A percentile compares a stretch with the other conserved stretches of the same genome.
These are phyloP conservation scores for Erethizon dorsatum DNA, from an alignment of 2,797 vertebrate genomes.

Conservation along the genomic window DNA sequence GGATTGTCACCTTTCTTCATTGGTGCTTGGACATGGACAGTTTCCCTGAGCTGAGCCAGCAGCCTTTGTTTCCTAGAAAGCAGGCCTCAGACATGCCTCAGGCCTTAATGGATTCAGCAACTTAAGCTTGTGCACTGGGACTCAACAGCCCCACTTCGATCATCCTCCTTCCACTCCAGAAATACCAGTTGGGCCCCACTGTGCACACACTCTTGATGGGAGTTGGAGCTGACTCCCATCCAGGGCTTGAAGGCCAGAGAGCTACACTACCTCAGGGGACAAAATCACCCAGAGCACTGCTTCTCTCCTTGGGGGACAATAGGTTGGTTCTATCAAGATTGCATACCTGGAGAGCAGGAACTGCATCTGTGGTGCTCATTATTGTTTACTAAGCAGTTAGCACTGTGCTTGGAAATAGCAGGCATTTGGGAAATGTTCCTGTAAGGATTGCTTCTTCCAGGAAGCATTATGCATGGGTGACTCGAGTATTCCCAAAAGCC, in stretches of 20 bases:
- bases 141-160: not conserved
- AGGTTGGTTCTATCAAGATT: not conserved
- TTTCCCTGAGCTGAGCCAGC: not conserved
- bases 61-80: slow-evolving; percentile 32
- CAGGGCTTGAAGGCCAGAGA: not conserved
- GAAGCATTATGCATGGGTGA: not conserved
- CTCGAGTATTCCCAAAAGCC: no score
- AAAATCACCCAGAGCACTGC: not conserved
- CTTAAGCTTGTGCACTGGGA: not conserved
- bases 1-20: not conserved
- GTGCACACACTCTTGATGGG: not conserved
- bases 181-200: not conserved
- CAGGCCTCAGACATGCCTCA: not conserved
- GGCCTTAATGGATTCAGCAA: not conserved
- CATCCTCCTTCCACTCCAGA: not conserved
- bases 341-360: not conserved
- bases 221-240: not conserved
- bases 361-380: rapidly evolving
- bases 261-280: not conserved
- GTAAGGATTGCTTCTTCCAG: not conserved
- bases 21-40: not conserved
- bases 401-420: not conserved
- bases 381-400: not conserved
- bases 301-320: not conserved
- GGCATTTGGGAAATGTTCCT: not conserved